These are phyloP conservation scores for Benitochromis conjunctus DNA, from an alignment of 2,113 vertebrate species.

Conservation along the genomic window DNA sequence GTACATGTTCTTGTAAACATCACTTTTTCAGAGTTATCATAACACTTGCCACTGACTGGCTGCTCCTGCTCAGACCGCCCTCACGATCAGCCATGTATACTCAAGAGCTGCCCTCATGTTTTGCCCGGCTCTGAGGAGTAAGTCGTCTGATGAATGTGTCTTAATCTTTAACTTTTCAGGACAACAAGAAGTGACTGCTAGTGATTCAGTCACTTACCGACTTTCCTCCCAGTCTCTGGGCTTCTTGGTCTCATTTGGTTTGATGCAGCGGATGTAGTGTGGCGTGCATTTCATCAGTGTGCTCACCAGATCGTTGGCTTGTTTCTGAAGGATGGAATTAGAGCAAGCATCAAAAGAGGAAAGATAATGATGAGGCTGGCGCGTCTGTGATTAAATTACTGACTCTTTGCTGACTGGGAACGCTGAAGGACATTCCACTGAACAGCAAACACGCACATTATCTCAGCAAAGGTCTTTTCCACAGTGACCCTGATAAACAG, in stretches of 20 bases:
- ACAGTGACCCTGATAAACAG: not conserved
- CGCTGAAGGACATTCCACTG: not conserved
- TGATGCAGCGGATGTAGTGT: conserved; percentile 98
- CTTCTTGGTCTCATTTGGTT: conserved; percentile 98
- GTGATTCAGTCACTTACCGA: conserved; percentile 74
- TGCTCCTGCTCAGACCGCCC: not conserved
- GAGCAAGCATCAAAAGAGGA: not conserved
- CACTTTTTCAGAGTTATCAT: not conserved
- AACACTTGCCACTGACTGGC: not conserved
- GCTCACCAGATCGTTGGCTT: conserved; percentile 96
- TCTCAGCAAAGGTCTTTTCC: not conserved
- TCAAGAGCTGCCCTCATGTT: not conserved
- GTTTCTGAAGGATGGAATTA: conserved; percentile 78
- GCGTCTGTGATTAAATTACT: not conserved
- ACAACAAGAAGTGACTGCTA: not conserved
- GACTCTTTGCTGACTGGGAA: not conserved
- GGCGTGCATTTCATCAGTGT: conserved; percentile 98
- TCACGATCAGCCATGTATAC: not conserved
- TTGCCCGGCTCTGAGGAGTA: not conserved
- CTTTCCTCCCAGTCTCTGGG: conserved; percentile 96
- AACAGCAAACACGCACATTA: not conserved
- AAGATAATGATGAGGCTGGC: not conserved
- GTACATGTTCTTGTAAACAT: not conserved
- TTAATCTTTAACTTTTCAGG: not conserved
- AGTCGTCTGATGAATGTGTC: not conserved